Conservation (phyloP, 2,797 vertebrate species). For the Myotis daubentonii region DNA sequence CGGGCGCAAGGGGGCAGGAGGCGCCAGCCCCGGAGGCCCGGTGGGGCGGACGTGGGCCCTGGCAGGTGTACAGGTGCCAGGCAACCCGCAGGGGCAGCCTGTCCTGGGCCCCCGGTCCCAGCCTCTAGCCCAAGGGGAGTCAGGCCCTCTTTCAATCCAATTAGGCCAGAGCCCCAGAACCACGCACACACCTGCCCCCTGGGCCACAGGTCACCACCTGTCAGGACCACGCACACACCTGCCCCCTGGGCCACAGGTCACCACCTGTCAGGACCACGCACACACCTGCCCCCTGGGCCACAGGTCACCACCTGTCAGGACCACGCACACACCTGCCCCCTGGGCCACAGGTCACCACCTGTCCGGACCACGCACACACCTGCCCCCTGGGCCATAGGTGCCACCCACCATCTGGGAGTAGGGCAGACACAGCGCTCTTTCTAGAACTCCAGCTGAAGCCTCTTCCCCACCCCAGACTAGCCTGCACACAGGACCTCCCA, state of each 20-base stretch:
- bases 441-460: neutral
- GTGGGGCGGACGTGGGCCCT: neutral
- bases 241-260: no score
- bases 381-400: no score
- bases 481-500: neutral
- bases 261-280: no score
- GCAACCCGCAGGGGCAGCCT: neutral
- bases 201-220: neutral
- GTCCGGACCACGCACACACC: neutral
- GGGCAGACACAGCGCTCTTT: neutral
- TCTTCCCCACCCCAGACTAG: no score
- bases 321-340: no score
- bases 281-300: no score
- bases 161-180: neutral
- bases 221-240: no score
- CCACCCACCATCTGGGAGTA: neutral
- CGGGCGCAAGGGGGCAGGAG: no score
- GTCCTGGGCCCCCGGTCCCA: neutral
- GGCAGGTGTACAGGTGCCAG: neutral
- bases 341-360: no score
- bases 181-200: neutral
- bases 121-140: neutral
- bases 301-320: no score
- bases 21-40: neutral
- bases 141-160: neutral